A percentile compares a stretch with the other conserved stretches of the same genome.
These are phyloP conservation scores for Remorina albescens DNA, from an alignment of 2,797 vertebrate species.

Conservation along the genomic window DNA sequence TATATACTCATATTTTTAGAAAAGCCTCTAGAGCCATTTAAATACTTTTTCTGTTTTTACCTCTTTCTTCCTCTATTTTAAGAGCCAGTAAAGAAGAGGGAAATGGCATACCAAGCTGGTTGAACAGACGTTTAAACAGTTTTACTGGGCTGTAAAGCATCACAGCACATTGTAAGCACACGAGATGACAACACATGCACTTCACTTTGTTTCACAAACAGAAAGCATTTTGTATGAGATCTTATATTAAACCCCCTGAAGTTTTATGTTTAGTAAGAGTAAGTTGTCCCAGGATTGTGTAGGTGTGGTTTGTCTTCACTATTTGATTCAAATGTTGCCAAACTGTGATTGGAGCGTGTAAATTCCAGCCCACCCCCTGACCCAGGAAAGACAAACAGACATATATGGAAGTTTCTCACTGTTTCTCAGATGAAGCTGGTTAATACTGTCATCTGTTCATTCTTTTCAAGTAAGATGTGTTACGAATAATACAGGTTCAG, in stretches of 20 bases:
- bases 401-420: background rate
- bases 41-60: background rate
- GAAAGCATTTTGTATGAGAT: background rate
- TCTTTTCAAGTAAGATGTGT: background rate
- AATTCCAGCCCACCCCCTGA: background rate
- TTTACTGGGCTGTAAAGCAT: conserved; percentile 60
- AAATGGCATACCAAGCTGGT: conserved; percentile 14
- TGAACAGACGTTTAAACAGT: conserved; percentile 41
- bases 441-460: background rate
- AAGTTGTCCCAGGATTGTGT: background rate
- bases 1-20: background rate
- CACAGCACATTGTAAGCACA: conserved; percentile 16
- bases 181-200: conserved; percentile 18
- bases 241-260: background rate
- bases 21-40: background rate
- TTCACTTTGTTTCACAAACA: conserved; percentile 18
- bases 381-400: background rate
- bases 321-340: background rate
- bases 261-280: background rate
- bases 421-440: background rate
- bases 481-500: background rate
- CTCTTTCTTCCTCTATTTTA: background rate
- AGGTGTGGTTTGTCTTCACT: background rate
- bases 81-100: conserved; percentile 27
- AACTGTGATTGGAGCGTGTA: background rate